These are phyloP conservation scores for Dendrocincla tyrannina DNA, from an alignment of 2,797 vertebrate species.

Conservation along the genomic window DNA sequence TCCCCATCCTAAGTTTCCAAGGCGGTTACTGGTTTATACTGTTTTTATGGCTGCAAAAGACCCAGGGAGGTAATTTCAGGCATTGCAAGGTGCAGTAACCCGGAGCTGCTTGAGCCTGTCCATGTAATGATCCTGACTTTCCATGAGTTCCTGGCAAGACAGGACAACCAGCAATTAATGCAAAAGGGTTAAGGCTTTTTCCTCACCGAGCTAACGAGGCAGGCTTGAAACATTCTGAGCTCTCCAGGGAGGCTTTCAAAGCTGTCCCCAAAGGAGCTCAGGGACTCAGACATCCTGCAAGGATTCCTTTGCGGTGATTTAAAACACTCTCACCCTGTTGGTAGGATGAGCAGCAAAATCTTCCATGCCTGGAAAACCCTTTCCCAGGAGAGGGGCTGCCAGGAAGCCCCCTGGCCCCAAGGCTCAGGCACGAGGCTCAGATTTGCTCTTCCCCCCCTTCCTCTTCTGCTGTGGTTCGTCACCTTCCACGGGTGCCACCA, in stretches of 20 bases:
- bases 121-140: neutral
- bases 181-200: rapidly evolving
- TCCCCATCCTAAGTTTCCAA: neutral
- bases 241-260: neutral
- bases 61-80: neutral
- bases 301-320: neutral
- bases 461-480: rapidly evolving
- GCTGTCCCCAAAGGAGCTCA: neutral
- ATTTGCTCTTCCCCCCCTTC: neutral
- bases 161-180: neutral
- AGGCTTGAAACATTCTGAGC: neutral
- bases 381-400: neutral
- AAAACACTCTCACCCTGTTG: neutral
- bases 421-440: neutral
- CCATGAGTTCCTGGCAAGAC: neutral
- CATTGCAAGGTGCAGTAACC: rapidly evolving
- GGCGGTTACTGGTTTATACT: neutral
- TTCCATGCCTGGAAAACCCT: rapidly evolving
- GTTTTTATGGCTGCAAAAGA: neutral
- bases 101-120: neutral
- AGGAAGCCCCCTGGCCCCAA: rapidly evolving
- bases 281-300: neutral
- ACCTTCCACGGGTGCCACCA: rapidly evolving
- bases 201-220: rapidly evolving
- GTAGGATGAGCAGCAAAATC: neutral